Conservation (phyloP, 1,140 invertebrate genomes). For the Hyphantria cunea region DNA sequence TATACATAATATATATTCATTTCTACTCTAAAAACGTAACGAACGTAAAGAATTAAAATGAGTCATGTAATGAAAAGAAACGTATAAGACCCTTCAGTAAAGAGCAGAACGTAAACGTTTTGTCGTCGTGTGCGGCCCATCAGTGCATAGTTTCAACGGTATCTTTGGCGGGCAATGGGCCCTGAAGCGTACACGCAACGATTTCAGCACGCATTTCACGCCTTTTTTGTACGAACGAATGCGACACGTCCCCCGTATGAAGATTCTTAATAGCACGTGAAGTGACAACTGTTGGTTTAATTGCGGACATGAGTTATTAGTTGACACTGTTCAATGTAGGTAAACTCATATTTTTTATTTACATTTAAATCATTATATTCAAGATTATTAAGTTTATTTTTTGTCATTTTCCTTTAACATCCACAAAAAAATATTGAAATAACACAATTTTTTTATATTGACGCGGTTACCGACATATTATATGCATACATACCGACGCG, state of each 20-base stretch:
- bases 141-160: conserved; percentile 69
- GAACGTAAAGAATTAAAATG: too few relatives aligned
- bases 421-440: too few relatives aligned
- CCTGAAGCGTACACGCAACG: conserved; percentile 66
- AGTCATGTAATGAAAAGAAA: too few relatives aligned
- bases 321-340: conserved; percentile 33
- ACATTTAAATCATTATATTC: too few relatives aligned
- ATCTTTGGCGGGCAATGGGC: conserved; percentile 63
- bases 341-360: neutral
- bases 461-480: too few relatives aligned
- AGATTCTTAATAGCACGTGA: conserved; percentile 61
- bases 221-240: conserved; percentile 61
- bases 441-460: too few relatives aligned
- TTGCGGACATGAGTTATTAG: conserved; percentile 38
- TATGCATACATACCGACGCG: too few relatives aligned
- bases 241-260: conserved; percentile 44
- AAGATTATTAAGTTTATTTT: too few relatives aligned
- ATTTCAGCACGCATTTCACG: conserved; percentile 74
- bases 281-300: conserved; percentile 62
- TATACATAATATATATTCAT: too few relatives aligned
- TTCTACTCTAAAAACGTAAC: too few relatives aligned
- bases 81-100: neutral
- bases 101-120: conserved; percentile 20
- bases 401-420: too few relatives aligned
- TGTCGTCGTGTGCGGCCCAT: conserved; percentile 71